Evolutionary conservation across 2,113 vertebrate species (phyloP).

Genomic region (Psilopsiagon aurifrons): DNA sequence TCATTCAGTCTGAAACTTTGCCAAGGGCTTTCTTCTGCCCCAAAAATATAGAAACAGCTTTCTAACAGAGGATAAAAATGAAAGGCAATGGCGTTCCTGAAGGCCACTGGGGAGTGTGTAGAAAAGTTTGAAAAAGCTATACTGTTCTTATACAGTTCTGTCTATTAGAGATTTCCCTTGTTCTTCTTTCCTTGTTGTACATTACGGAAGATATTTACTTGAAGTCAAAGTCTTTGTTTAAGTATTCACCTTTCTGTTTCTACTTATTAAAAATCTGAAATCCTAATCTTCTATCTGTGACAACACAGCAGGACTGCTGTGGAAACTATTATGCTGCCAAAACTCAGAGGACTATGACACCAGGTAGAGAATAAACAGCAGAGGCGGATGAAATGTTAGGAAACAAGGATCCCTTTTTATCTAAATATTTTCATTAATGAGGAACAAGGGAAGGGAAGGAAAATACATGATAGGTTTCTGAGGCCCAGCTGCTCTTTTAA

Average conservation of each 20-base stretch:
- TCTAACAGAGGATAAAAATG: background rate
- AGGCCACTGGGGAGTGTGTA: background rate
- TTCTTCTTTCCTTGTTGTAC: conserved; percentile 26
- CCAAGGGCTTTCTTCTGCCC: background rate
- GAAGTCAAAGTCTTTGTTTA: conserved; percentile 22
- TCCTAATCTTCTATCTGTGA: conserved; percentile 28
- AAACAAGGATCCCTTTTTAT: conserved; percentile 43
- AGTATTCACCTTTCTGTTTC: conserved; percentile 10
- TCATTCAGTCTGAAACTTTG: background rate
- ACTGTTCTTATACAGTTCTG: background rate
- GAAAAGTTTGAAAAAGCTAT: conserved; percentile 21
- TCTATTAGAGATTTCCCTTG: background rate
- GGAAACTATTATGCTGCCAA: conserved; percentile 49
- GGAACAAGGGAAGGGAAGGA: conserved; percentile 11
- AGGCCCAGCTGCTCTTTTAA: conserved; percentile 1
- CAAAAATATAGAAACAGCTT: background rate
- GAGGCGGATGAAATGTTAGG: conserved; percentile 26
- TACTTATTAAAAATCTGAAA: conserved; percentile 19
- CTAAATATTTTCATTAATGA: conserved; percentile 64
- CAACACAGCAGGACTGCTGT: conserved; percentile 20
- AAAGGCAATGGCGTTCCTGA: conserved; percentile 8
- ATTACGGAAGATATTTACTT: conserved; percentile 22
- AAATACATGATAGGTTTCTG: background rate
- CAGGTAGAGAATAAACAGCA: conserved; percentile 68
- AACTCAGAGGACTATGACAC: conserved; percentile 1